Evolutionary conservation across 2,888 invertebrate genomes (phyloP).

Genomic region (Norana najaformis): DNA sequence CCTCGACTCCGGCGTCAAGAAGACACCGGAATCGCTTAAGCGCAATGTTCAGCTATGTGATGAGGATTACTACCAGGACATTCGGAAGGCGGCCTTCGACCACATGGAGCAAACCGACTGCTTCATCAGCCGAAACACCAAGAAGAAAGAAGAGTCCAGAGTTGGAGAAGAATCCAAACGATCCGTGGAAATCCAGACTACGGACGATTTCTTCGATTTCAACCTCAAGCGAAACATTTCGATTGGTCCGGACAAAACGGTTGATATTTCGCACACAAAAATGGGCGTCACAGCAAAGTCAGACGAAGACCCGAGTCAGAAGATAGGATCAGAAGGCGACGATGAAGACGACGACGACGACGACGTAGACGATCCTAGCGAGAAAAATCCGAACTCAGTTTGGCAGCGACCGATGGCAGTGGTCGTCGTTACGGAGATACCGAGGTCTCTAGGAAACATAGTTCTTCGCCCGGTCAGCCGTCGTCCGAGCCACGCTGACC

Average conservation of each 20-base stretch:
- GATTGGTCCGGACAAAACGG: background rate
- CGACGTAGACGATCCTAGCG: background rate
- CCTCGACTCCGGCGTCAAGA: slow-evolving; percentile 49
- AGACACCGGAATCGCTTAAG: slow-evolving; percentile 48
- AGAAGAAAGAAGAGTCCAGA: background rate
- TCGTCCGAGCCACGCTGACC: background rate
- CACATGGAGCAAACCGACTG: background rate
- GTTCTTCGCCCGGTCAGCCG: background rate
- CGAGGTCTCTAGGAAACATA: background rate
- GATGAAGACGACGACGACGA: background rate
- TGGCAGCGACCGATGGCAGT: slow-evolving; percentile 9
- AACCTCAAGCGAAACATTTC: background rate
- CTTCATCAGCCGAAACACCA: background rate
- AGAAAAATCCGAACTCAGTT: background rate
- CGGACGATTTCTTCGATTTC: background rate
- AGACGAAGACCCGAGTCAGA: background rate
- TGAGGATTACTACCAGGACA: slow-evolving; percentile 24
- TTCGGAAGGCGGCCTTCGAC: background rate
- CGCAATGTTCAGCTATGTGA: slow-evolving; percentile 49
- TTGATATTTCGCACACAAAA: background rate
- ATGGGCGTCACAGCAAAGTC: background rate
- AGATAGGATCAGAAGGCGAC: too few relatives aligned
- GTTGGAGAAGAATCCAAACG: background rate
- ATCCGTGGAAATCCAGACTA: background rate
- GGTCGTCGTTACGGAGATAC: slow-evolving; percentile 10